Evolutionary conservation across 2,797 vertebrate genomes (phyloP), one percentile per base, ranked within the genome.

Genomic region (Sebastolobus altivelis): DNA sequence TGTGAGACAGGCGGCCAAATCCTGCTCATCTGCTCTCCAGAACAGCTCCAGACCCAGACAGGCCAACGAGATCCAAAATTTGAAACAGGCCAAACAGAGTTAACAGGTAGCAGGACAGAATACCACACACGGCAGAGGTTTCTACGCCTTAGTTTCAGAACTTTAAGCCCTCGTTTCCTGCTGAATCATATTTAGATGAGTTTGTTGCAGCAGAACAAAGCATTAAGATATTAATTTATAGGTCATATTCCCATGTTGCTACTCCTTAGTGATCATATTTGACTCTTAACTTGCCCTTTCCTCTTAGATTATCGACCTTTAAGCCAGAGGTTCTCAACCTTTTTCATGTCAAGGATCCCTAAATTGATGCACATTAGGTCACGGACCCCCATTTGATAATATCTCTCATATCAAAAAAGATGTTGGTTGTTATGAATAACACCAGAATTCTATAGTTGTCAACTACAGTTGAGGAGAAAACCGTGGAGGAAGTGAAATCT

Each of bases 21-120:
- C 91, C 89, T 87, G 91, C 89, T 95, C 95, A 96, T 96, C 93
- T 95, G 95, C 92, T 93, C 84, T 65, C 80, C 89, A 94, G 88
- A 93, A 84, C 85, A 59, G 77, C 79, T 81, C 66, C 75, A 62
- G 79, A 86, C 10, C 31, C 71, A 80, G 68, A 88, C 79, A 84
- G 82, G 79, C 77, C 76, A 35, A 11, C 33, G 77, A 56, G 37
- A 46, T 46, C 43, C 43, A 46, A 46, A 46, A 14, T 46, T 14
- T 46, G 43, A 46, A 71, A 71, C 68, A 13, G 49, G 49, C 49
- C 49, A 46, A 14, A 43, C 75, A 56, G 33, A 79, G 83, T 88
- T 92, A 90, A 88, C 95, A 95, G 94, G 92, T 95, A 94, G 83
- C 58, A 11, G 27, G 70, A 74, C 67, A 60, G 43, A 63, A 49